These are phyloP conservation scores for Protomyctophum bolini DNA, from an alignment of 2,113 vertebrate genomes.

Conservation along the genomic window DNA sequence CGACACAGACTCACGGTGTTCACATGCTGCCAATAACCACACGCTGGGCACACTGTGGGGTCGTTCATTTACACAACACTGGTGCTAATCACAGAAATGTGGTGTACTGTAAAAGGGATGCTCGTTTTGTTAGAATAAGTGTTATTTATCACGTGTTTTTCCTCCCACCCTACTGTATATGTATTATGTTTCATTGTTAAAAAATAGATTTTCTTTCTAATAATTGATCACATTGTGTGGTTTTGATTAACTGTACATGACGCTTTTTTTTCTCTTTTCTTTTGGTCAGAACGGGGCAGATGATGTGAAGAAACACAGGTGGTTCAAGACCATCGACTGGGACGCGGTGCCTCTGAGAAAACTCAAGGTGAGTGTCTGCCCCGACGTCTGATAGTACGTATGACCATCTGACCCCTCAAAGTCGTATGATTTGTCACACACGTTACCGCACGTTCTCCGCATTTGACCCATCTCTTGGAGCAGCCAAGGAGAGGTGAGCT, in stretches of 20 bases:
- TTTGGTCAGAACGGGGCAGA: constrained; percentile 89
- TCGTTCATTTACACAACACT: not conserved
- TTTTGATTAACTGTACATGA: constrained; percentile 2
- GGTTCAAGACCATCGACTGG: constrained; percentile 95
- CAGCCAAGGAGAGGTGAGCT: too few relatives aligned
- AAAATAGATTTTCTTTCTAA: not conserved
- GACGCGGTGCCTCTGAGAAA: constrained; percentile 86
- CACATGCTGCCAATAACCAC: not conserved
- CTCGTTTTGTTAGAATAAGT: not conserved
- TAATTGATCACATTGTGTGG: not conserved
- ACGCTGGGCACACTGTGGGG: not conserved
- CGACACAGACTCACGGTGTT: not conserved
- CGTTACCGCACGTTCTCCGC: too few relatives aligned
- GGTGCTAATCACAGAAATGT: not conserved
- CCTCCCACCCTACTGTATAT: not conserved
- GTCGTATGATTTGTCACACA: too few relatives aligned
- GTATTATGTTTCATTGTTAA: too few relatives aligned
- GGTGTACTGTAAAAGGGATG: not conserved
- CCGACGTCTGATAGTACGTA: too few relatives aligned
- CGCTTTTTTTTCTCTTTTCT: not conserved
- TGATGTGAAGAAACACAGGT: constrained; percentile 91
- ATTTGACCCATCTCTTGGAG: too few relatives aligned
- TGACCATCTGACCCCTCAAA: too few relatives aligned
- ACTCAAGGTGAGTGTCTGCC: constrained; percentile 81
- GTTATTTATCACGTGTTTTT: not conserved